Evolutionary conservation across 2,888 invertebrate genomes (phyloP).

Genomic region (Phyllotreta cruciferae): DNA sequence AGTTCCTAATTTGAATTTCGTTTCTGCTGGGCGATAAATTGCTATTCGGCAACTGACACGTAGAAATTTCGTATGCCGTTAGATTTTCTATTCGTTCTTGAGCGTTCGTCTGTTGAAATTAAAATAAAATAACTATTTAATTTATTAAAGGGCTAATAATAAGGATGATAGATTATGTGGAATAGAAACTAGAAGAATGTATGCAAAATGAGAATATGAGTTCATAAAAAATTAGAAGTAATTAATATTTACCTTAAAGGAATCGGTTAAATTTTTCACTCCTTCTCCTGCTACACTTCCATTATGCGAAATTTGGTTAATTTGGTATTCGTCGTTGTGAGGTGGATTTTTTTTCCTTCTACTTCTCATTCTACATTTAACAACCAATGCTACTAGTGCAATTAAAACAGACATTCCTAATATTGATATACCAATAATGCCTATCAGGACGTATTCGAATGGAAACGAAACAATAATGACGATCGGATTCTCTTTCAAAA

Average conservation of each 20-base stretch:
- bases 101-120: slow-evolving; percentile 30
- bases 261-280: slow-evolving; percentile 44
- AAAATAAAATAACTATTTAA: neutral
- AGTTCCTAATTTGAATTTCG: slow-evolving; percentile 65
- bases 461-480: slow-evolving; percentile 70
- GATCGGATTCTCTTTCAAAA: slow-evolving; percentile 76
- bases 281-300: slow-evolving; percentile 40
- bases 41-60: slow-evolving; percentile 44
- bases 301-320: slow-evolving; percentile 62
- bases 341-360: slow-evolving; percentile 59
- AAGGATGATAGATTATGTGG: neutral
- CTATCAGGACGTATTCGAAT: slow-evolving; percentile 72
- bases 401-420: slow-evolving; percentile 70
- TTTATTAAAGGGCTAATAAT: neutral
- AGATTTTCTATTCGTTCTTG: slow-evolving; percentile 32
- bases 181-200: too few relatives aligned
- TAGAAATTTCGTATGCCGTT: slow-evolving; percentile 38
- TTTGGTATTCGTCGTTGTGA: slow-evolving; percentile 63
- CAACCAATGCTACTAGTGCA: slow-evolving; percentile 69
- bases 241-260: slow-evolving; percentile 23
- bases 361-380: slow-evolving; percentile 57
- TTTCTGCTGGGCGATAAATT: slow-evolving; percentile 44
- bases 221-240: neutral
- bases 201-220: neutral
- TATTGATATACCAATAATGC: slow-evolving; percentile 69